Percentiles rank a stretch among this genome's conserved stretches.
Conservation (phyloP, 2,797 vertebrate species). For the Silurus lanzhouensis region DNA sequence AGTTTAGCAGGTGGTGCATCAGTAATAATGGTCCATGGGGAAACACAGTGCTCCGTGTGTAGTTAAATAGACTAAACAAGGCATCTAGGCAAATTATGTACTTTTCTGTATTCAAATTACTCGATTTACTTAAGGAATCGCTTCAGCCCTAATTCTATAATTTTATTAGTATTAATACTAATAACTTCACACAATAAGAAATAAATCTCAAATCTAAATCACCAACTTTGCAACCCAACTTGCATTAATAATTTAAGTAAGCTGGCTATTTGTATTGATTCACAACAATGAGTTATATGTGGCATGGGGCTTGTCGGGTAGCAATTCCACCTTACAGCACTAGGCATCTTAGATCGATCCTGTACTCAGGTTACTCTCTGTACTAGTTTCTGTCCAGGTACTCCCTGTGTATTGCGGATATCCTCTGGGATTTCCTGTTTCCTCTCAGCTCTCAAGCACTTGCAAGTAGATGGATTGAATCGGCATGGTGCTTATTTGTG, state of each 20-base stretch:
- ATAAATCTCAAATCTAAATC: neutral
- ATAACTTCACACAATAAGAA: neutral
- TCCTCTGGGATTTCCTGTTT: neutral
- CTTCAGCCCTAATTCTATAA: slow-evolving; percentile 15
- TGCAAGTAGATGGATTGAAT: neutral
- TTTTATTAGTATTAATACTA: slow-evolving; percentile 14
- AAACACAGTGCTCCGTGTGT: too few species aligned
- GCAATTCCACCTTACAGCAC: neutral
- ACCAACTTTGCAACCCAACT: neutral
- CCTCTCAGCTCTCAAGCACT: neutral
- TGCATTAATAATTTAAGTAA: neutral
- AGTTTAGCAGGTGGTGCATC: too few species aligned
- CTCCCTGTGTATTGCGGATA: neutral
- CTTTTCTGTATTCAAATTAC: neutral
- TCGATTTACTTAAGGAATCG: too few species aligned
- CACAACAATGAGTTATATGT: neutral
- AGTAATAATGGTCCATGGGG: too few species aligned
- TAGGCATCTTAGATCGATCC: neutral
- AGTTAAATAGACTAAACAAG: too few species aligned
- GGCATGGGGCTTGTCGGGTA: too few species aligned
- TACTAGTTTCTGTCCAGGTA: neutral
- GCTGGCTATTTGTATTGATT: neutral
- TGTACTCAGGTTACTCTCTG: neutral
- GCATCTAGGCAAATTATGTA: too few species aligned
- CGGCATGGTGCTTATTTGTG: neutral